Evolutionary conservation across 2,888 invertebrate genomes (phyloP).

Genomic region (Phrixothrix hirtus): DNA sequence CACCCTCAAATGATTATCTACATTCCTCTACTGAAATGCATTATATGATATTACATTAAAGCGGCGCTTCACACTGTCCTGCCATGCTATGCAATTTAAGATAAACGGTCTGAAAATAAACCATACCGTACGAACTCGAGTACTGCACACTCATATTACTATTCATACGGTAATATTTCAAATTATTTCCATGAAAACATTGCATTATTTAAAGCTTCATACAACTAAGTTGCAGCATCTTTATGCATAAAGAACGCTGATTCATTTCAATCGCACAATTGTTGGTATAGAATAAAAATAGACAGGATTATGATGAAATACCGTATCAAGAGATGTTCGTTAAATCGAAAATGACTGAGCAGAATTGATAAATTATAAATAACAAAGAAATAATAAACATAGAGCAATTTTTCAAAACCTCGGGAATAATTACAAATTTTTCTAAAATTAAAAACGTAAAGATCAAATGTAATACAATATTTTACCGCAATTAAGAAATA

Average conservation of each 20-base stretch:
- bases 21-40: constrained; percentile 52
- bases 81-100: constrained; percentile 33
- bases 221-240: no score
- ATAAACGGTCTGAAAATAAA: constrained; percentile 40
- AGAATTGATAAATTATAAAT: no score
- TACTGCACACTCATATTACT: constrained; percentile 38
- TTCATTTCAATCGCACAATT: no score
- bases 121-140: constrained; percentile 41
- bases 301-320: no score
- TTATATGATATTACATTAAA: constrained; percentile 48
- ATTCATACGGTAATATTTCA: constrained; percentile 41
- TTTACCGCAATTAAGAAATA: constrained; percentile 19
- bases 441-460: background rate
- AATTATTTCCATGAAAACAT: constrained; percentile 35
- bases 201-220: no score
- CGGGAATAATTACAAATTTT: background rate
- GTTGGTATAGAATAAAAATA: no score
- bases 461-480: constrained; percentile 4
- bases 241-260: no score
- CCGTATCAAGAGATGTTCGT: no score
- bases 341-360: no score
- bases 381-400: no score
- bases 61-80: constrained; percentile 45
- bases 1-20: constrained; percentile 49
- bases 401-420: no score